Conservation (phyloP, 2,888 invertebrate species). For the Aspidiotus rigidus region DNA sequence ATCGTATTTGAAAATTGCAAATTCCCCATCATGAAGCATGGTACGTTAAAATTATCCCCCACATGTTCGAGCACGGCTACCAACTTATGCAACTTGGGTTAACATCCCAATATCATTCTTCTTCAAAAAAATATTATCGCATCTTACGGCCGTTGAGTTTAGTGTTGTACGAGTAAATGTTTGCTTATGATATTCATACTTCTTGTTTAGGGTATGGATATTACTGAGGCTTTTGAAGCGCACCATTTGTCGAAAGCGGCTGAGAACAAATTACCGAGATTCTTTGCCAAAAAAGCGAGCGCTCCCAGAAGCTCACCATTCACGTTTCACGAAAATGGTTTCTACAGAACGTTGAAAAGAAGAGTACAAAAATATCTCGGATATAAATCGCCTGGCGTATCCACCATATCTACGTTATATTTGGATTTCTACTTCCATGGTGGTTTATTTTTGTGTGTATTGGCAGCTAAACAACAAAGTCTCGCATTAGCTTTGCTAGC, state of each 20-base stretch:
- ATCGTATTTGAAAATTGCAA: no score
- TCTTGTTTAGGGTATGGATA: constrained; percentile 60
- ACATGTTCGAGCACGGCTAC: no score
- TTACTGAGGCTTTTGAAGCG: constrained; percentile 68
- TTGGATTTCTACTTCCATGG: constrained; percentile 44
- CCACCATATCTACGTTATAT: constrained; percentile 31
- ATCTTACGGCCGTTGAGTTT: no score
- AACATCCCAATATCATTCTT: no score
- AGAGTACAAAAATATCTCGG: constrained; percentile 26
- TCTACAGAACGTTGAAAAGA: constrained; percentile 59
- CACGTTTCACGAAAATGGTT: constrained; percentile 63
- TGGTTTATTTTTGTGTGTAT: constrained; percentile 42
- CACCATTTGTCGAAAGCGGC: constrained; percentile 57
- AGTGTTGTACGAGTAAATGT: no score
- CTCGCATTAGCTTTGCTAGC: constrained; percentile 45
- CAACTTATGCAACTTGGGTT: no score
- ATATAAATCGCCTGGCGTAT: constrained; percentile 12
- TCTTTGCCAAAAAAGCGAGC: constrained; percentile 54
- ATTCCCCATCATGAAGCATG: no score
- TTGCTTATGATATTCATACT: no score
- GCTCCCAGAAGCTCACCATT: constrained; percentile 59
- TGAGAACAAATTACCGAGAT: constrained; percentile 54
- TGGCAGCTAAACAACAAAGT: constrained; percentile 37
- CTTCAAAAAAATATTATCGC: no score
- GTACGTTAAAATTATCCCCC: no score